Percentiles rank a stretch among this genome's conserved stretches.
Conservation (phyloP, 2,888 invertebrate genomes). For the Clostera curtula region DNA sequence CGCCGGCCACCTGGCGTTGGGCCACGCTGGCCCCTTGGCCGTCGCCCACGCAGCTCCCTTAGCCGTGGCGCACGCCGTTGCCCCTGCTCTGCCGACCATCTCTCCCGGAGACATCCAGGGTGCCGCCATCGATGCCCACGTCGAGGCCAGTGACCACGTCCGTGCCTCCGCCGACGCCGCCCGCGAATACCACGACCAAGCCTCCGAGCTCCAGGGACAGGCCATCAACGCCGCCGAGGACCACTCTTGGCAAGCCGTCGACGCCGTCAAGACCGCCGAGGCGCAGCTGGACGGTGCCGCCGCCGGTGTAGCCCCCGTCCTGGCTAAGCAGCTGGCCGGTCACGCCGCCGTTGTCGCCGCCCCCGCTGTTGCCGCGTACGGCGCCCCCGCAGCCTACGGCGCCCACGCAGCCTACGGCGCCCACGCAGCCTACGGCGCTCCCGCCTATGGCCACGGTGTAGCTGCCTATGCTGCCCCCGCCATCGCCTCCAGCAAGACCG, state of each 20-base stretch:
- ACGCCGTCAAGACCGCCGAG: conserved; percentile 60
- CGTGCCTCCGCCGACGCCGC: conserved; percentile 60
- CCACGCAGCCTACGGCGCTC: conserved; percentile 23
- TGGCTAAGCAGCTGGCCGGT: conserved; percentile 62
- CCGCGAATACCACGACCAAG: conserved; percentile 65
- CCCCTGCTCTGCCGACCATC: conserved; percentile 53
- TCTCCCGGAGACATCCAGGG: conserved; percentile 60
- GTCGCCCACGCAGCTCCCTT: conserved; percentile 33
- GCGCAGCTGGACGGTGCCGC: conserved; percentile 64
- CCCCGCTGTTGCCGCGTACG: conserved; percentile 7
- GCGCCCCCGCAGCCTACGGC: conserved; percentile 17
- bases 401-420: conserved; percentile 28
- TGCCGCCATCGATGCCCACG: conserved; percentile 65
- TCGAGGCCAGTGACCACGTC: conserved; percentile 60
- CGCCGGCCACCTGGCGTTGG: conserved; percentile 26
- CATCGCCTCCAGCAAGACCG: conserved; percentile 40
- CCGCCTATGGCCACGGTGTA: conserved; percentile 20
- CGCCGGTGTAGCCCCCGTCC: conserved; percentile 59
- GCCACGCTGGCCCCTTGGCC: conserved; percentile 27
- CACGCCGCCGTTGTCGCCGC: conserved; percentile 32
- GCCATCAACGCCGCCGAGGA: conserved; percentile 67
- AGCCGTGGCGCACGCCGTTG: conserved; percentile 28
- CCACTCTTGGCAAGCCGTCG: conserved; percentile 65
- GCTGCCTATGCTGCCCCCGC: conserved; percentile 29
- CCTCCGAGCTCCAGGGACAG: conserved; percentile 58